Evolutionary conservation across 2,888 invertebrate species (phyloP).

Genomic region (Drosophila colorata): DNA sequence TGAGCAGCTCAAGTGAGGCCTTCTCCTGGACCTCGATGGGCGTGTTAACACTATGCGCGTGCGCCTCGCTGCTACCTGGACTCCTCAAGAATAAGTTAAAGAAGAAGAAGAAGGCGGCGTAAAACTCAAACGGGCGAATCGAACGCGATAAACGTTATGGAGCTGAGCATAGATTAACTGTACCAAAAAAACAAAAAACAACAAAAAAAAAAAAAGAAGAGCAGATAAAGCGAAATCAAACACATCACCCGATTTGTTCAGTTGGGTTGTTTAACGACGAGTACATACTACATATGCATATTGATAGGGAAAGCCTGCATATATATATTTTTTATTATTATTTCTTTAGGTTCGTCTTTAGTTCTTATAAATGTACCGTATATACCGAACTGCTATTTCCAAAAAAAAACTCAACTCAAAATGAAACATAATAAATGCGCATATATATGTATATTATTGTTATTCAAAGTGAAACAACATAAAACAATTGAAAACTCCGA

Average conservation of each 20-base stretch:
- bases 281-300: slow-evolving; percentile 2
- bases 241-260: slow-evolving; percentile 6
- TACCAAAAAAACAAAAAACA: slow-evolving; percentile 40
- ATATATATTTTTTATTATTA: slow-evolving; percentile 32
- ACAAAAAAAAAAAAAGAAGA: background rate
- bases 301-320: slow-evolving; percentile 9
- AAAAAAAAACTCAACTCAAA: slow-evolving; percentile 39
- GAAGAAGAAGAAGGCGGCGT: slow-evolving; percentile 87
- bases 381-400: slow-evolving; percentile 42
- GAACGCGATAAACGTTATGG: background rate
- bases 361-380: slow-evolving; percentile 14
- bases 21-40: slow-evolving; percentile 95
- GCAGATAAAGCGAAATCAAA: background rate
- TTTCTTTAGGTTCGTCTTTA: slow-evolving; percentile 18
- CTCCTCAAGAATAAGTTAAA: slow-evolving; percentile 92
- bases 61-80: slow-evolving; percentile 94
- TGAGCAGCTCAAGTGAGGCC: slow-evolving; percentile 94
- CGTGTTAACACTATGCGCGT: slow-evolving; percentile 91
- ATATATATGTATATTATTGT: slow-evolving; percentile 2
- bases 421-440: slow-evolving; percentile 10
- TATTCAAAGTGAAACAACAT: slow-evolving; percentile 18
- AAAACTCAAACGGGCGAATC: slow-evolving; percentile 22
- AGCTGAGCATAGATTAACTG: slow-evolving; percentile 24
- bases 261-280: slow-evolving; percentile 18
- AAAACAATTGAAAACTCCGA: slow-evolving; percentile 28